Base-by-base conservation (phyloP, 2,113 vertebrate genomes). In the Sorex araneus region DNA sequence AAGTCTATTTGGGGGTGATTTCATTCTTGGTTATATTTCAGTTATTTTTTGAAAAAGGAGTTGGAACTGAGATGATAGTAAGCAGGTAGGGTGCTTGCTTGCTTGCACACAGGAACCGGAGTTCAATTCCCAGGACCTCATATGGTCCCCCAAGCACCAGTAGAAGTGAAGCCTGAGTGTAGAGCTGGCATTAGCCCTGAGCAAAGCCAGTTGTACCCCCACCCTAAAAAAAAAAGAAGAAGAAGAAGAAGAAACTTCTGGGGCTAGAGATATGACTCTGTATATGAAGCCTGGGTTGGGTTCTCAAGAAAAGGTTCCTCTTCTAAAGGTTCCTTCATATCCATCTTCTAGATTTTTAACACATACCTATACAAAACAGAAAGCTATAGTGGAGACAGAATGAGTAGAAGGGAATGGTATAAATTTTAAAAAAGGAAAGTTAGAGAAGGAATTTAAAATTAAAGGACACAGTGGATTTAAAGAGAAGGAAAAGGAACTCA, bases 391-490 rank as follows among this genome's bases (percentile, higher is more conserved):
- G 60, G 63, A 88, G 45, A 70, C 76, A 11, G 71, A 40, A 25
- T 67, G 6, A 23, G 27, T n/a, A 79, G 43, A 89, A 82, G 60
- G 50, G 91, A 95, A 76, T 71, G 4, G 40, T 78, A 8, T 60
- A 88, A 32, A 47, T 93, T 93, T 85, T 36, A 79, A 40, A 79
- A 87, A 94, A 89, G 43, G 74, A 92, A 88, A 84, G 25, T 8
- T 91, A 57, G 73, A 34, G 25, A 87, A 91, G 18, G 60, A 77
- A 82, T 89, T 66, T 92, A 80, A 76, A 34, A 67, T 82, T 89
- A 86, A 25, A 90, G 74, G 34, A 89, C 25, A 73, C 25, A 43
- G 3, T 64, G 60, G 15, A 84, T 89, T 77, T 67, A 94, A 93
- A 85, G 25, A 90, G 7, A 40, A 67, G 25, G 23, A 15, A 19